phyloP scores from a whole-genome alignment of 1,140 invertebrate species.

The Zaprionus camerounensis region DNA sequence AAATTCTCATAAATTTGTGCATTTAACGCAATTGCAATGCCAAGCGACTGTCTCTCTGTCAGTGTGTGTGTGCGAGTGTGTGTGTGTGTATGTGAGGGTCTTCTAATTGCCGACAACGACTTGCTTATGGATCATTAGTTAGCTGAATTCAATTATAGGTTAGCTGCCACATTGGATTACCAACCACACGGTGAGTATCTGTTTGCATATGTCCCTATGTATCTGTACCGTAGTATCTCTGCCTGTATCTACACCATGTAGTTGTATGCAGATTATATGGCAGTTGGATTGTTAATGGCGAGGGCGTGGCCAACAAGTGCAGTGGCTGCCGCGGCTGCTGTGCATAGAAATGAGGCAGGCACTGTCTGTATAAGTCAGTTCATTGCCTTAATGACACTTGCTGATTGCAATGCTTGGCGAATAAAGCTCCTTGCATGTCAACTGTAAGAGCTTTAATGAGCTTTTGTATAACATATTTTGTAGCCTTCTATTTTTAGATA shows the following conservation, averaged over 20 bases:
- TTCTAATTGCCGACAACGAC: slow-evolving; percentile 50
- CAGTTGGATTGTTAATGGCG: slow-evolving; percentile 46
- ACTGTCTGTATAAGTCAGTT: slow-evolving; percentile 1
- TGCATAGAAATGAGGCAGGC: slow-evolving; percentile 12
- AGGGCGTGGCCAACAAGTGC: slow-evolving; percentile 52
- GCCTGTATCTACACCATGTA: not conserved
- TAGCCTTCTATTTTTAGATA: not conserved
- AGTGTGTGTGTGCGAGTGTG: slow-evolving; percentile 14
- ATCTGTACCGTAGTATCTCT: not conserved
- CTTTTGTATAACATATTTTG: not conserved
- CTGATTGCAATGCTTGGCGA: not conserved
- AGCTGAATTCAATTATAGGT: slow-evolving; percentile 73
- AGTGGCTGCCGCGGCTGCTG: slow-evolving; percentile 19
- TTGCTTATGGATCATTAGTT: slow-evolving; percentile 59
- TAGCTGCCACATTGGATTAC: slow-evolving; percentile 54
- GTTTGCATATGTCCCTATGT: slow-evolving; percentile 23
- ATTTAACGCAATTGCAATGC: slow-evolving; percentile 71
- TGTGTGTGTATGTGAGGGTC: slow-evolving; percentile 9
- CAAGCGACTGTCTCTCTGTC: slow-evolving; percentile 17
- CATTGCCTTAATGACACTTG: slow-evolving; percentile 26
- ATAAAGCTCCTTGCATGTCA: not conserved
- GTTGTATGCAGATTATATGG: slow-evolving; percentile 3
- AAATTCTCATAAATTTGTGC: slow-evolving; percentile 83
- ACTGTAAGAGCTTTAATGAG: not conserved
- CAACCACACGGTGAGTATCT: slow-evolving; percentile 56